Percentiles rank a stretch among this genome's conserved stretches.
These are phyloP conservation scores for Mnemiopsis leidyi DNA, from an alignment of 37 sponge, comb jelly and placozoan species.

Conservation along the genomic window DNA sequence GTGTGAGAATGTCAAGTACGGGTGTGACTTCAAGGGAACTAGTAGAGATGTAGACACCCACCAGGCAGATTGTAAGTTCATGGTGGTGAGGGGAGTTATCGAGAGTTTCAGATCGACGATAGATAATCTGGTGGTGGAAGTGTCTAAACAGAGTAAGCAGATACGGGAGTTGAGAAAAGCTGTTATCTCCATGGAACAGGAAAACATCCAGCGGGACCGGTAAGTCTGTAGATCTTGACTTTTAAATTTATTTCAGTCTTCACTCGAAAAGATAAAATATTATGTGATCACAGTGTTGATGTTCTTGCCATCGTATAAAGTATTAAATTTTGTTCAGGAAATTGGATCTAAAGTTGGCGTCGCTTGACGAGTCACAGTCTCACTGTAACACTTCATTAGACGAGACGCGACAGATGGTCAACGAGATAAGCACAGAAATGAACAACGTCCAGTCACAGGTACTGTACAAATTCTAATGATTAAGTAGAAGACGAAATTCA, in stretches of 20 bases:
- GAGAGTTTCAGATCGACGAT: not conserved
- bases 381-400: not conserved
- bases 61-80: conserved; percentile 38
- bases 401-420: not conserved
- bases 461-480: too few species aligned
- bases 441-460: conserved; percentile 47
- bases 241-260: not conserved
- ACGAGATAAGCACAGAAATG: conserved; percentile 38
- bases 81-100: conserved; percentile 50
- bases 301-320: too few species aligned
- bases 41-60: not conserved
- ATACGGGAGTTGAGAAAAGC: not conserved
- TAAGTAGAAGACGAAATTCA: too few species aligned
- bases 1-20: conserved; percentile 29
- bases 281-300: not conserved
- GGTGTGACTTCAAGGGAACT: conserved; percentile 33
- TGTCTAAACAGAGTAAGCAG: not conserved
- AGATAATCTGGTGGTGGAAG: not conserved
- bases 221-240: not conserved
- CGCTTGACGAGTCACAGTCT: not conserved
- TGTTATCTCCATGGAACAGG: not conserved
- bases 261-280: not conserved
- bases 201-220: not conserved
- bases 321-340: not conserved
- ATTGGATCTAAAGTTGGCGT: not conserved